phyloP scores from a whole-genome alignment of 2,113 vertebrate species.

The Tautogolabrus adspersus region DNA sequence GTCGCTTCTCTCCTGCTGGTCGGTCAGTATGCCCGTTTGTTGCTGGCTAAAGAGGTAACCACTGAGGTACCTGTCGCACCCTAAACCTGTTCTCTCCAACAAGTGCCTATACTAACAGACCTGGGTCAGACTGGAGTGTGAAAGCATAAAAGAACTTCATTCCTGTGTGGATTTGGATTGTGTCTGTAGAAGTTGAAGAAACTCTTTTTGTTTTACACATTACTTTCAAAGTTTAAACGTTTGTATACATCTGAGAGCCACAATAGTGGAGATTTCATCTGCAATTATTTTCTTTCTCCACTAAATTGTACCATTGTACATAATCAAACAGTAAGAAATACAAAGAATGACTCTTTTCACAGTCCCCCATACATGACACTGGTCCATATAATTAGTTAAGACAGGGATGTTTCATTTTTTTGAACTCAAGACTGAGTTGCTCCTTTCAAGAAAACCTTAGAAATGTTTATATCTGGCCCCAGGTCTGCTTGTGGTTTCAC shows the following conservation, averaged over 20 bases:
- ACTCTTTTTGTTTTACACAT: neutral
- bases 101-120: slow-evolving; percentile 55
- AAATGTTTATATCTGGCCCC: slow-evolving; percentile 44
- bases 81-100: slow-evolving; percentile 52
- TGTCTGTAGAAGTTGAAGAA: too few species aligned
- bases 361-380: too few species aligned
- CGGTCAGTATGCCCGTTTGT: slow-evolving; percentile 94
- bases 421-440: neutral
- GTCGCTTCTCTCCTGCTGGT: slow-evolving; percentile 90
- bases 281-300: neutral
- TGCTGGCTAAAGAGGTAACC: slow-evolving; percentile 96
- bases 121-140: slow-evolving; percentile 54
- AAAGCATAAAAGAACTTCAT: neutral
- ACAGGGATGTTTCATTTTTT: too few species aligned
- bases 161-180: neutral
- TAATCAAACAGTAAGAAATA: too few species aligned
- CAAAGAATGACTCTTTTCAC: too few species aligned
- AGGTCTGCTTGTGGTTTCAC: slow-evolving; percentile 68
- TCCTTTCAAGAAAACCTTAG: neutral
- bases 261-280: neutral
- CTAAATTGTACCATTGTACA: too few species aligned
- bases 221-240: too few species aligned
- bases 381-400: too few species aligned
- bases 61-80: slow-evolving; percentile 91
- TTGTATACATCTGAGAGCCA: too few species aligned